Evolutionary conservation across 2,113 vertebrate species (phyloP).

Genomic region (Paraplagusia blochii): DNA sequence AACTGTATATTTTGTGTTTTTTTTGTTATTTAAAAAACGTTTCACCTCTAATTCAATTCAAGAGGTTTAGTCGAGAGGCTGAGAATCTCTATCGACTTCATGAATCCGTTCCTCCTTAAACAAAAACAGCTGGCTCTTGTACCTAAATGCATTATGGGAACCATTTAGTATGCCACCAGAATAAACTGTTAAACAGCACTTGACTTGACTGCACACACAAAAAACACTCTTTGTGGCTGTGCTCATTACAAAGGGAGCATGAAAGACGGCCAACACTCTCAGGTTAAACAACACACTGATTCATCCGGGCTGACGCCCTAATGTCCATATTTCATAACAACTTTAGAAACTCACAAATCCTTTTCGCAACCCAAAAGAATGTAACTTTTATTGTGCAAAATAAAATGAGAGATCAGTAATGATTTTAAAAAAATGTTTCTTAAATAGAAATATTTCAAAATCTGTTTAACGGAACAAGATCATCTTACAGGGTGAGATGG

Average conservation of each 20-base stretch:
- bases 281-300: not conserved
- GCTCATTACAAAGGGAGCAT: not conserved
- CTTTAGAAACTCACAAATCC: not conserved
- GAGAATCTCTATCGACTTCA: no score
- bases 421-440: no score
- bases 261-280: not conserved
- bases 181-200: not conserved
- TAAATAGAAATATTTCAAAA: no score
- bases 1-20: no score
- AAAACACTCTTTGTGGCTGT: not conserved
- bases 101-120: no score
- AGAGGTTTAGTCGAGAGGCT: no score
- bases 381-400: not conserved
- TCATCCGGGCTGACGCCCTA: not conserved
- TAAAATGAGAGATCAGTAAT: not conserved
- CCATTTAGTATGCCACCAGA: not conserved
- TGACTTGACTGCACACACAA: not conserved
- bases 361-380: not conserved
- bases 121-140: no score
- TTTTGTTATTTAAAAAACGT: no score
- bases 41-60: no score
- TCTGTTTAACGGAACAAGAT: no score
- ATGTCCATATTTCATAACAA: not conserved
- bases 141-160: not conserved
- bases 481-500: no score